Base-by-base conservation (phyloP, 2,888 invertebrate genomes). In the Lycocerus yunnanus region DNA sequence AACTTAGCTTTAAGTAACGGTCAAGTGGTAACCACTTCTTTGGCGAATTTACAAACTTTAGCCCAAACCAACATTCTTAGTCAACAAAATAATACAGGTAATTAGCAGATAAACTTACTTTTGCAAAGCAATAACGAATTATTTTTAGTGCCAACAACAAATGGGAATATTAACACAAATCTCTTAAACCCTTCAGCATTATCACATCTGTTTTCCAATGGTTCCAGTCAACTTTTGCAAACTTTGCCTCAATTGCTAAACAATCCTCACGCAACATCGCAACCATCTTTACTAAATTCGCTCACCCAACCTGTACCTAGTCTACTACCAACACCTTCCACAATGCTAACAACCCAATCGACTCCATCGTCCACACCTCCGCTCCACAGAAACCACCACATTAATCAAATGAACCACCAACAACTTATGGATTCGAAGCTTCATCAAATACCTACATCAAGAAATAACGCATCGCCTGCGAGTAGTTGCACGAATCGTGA, bases 1-100 rank as follows among this genome's bases (percentile, higher is more conserved):
- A 94, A 95, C 85, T 88, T 95, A 83, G 94, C 95, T 5, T 89
- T 95, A 78, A 94, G 93, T 86, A 95, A 95, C 86, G 95, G 95
- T 24, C 95, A 95, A 88, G 93, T 95, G 61, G 93, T 95, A 16
- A 94, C 95, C 27, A 95, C 95, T 20, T 94, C 95, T 9, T 87
- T 95, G 76, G 94, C 94, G 80, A 95, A 94, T 86, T 90, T 94
- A 74, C 93, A 93, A 87, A 92, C 93, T 71, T 92, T 93, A 90
- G 92, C 93, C 21, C 93, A 93, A 84, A 92, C 92, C 6, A 93
- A 93, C 85, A 91, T 92, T 82, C 78, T 86, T 18, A 84, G 80
- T 67, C 84, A 82, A 72, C 74, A 83, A 20, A 82, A 86, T 75
- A 88, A 83, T 81, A 85, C 88, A 82, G 88, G 89, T 88, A 85